Evolutionary conservation across 2,113 vertebrate species (phyloP).

Genomic region (Percopsis transmontana): DNA sequence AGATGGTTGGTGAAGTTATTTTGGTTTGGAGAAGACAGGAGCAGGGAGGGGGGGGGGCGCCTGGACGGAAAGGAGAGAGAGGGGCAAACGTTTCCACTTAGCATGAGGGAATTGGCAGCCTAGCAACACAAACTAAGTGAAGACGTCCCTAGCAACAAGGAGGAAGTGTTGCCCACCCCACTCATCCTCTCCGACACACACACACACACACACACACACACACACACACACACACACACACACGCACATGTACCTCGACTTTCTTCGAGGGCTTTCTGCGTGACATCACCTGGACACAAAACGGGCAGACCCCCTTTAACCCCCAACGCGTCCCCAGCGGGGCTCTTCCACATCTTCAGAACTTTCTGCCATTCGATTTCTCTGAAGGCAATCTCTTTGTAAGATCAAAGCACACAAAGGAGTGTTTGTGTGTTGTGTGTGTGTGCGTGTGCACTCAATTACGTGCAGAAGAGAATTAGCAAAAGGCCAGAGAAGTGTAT

Average conservation of each 20-base stretch:
- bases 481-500: not conserved
- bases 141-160: slow-evolving; percentile 78
- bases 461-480: not conserved
- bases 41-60: slow-evolving; percentile 49
- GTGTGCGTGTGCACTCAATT: not conserved
- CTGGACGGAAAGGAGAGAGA: slow-evolving; percentile 44
- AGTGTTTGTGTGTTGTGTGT: not conserved
- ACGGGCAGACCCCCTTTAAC: slow-evolving; percentile 9
- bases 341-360: slow-evolving; percentile 19
- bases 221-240: not conserved
- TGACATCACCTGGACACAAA: slow-evolving; percentile 6
- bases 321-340: not conserved
- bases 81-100: slow-evolving; percentile 66
- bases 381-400: slow-evolving; percentile 19
- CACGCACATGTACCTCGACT: slow-evolving; percentile 5
- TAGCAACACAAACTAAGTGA: slow-evolving; percentile 81
- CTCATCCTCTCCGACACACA: not conserved
- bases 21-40: slow-evolving; percentile 68
- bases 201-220: not conserved
- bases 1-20: slow-evolving; percentile 83
- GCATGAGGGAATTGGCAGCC: slow-evolving; percentile 76
- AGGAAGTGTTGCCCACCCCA: slow-evolving; percentile 51
- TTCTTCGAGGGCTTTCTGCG: slow-evolving; percentile 11
- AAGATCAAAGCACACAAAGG: slow-evolving; percentile 22
- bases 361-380: slow-evolving; percentile 28